Conservation (phyloP, 2,113 vertebrate species). For the Melierax canorus region DNA sequence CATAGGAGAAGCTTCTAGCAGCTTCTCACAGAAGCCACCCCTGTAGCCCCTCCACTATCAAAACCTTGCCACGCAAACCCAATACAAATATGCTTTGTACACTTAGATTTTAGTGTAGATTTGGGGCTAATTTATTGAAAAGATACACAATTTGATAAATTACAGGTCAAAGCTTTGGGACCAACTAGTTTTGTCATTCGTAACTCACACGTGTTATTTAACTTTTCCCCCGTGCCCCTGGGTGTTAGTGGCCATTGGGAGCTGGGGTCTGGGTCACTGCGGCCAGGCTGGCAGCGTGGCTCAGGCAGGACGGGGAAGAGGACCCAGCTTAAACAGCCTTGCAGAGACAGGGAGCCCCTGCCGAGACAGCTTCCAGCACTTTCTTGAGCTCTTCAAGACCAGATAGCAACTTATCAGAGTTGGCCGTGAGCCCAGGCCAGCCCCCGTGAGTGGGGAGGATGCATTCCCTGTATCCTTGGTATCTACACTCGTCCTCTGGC, state of each 20-base stretch:
- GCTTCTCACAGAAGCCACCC: no score
- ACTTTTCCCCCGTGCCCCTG: neutral
- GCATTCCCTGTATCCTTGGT: neutral
- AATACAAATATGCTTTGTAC: neutral
- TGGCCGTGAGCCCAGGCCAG: neutral
- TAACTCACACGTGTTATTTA: neutral
- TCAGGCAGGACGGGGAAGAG: neutral
- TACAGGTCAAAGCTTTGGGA: neutral
- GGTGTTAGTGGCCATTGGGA: accelerated
- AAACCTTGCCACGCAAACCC: no score
- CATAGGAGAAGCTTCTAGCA: no score
- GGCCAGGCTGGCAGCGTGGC: no score
- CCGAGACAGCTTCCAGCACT: no score
- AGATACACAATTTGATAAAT: neutral
- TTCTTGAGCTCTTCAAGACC: neutral
- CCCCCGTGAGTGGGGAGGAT: accelerated
- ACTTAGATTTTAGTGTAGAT: neutral
- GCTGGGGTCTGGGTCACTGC: accelerated
- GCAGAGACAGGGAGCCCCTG: no score
- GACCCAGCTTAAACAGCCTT: no score
- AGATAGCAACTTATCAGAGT: neutral
- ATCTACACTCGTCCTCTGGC: no score
- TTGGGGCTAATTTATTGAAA: neutral
- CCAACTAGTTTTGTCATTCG: neutral
- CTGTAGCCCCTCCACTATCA: no score